Evolutionary conservation across 35 echinoderm and acorn worm species (phyloP).

Genomic region (Ophioderma brevispina): DNA sequence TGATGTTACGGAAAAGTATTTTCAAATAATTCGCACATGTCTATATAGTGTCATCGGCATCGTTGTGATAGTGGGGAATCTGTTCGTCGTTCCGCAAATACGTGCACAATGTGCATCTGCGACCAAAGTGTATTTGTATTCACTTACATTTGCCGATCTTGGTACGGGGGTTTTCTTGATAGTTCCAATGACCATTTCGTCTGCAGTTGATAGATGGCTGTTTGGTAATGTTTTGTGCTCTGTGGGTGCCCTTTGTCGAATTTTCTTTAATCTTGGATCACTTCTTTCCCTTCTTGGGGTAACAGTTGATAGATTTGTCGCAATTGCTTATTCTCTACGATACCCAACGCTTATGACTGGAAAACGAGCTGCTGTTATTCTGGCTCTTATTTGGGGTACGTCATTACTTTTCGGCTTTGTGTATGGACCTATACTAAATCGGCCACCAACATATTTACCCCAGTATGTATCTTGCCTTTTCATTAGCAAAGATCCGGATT

Average conservation of each 20-base stretch:
- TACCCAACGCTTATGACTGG: conserved; percentile 25
- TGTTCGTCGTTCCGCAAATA: not conserved
- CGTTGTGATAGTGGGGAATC: not conserved
- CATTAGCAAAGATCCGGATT: not conserved
- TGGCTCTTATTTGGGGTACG: not conserved
- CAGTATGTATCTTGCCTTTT: not conserved
- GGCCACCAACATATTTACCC: not conserved
- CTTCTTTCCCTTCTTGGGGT: not conserved
- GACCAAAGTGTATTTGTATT: not conserved
- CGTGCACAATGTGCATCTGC: not conserved
- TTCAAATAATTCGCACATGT: not conserved
- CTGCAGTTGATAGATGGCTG: not conserved
- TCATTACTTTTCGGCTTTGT: not conserved
- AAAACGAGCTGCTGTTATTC: not conserved
- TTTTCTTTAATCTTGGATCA: not conserved
- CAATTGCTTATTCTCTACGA: conserved; percentile 19
- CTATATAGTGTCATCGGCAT: not conserved
- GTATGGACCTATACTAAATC: not conserved
- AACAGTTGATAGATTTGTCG: conserved; percentile 20
- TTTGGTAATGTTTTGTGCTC: not conserved
- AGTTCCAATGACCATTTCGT: not conserved
- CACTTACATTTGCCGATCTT: conserved; percentile 10
- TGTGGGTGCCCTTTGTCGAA: not conserved
- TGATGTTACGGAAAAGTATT: not conserved
- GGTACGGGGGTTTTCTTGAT: not conserved